phyloP scores from a whole-genome alignment of 2,797 vertebrate species.

The Siniperca obscura region DNA sequence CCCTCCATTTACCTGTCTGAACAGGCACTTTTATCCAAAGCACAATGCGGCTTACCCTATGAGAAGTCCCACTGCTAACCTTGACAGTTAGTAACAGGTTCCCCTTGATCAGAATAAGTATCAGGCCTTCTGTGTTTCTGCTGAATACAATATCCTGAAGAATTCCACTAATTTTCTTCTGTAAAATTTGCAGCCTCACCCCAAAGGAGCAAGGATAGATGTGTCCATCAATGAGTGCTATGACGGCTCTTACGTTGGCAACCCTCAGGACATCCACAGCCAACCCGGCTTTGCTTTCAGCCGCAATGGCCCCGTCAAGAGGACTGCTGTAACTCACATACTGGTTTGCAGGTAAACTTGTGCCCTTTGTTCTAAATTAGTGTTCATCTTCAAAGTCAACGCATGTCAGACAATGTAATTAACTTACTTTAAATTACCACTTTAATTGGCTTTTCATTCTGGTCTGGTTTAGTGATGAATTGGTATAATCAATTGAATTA shows the following conservation, averaged over 20 bases:
- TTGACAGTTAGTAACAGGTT: neutral
- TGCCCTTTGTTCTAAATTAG: neutral
- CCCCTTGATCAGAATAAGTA: neutral
- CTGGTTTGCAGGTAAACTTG: constrained; percentile 93
- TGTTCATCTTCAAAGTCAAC: neutral
- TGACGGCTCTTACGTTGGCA: constrained; percentile 98
- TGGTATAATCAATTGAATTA: constrained; percentile 3
- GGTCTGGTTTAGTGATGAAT: constrained; percentile 2
- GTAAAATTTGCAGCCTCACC: constrained; percentile 90
- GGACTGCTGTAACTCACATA: constrained; percentile 96
- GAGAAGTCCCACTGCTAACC: neutral
- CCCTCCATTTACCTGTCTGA: neutral
- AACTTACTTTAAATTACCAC: neutral
- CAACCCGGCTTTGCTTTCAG: constrained; percentile 99
- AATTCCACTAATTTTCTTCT: neutral
- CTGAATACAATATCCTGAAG: neutral
- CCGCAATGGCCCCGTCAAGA: constrained; percentile 97
- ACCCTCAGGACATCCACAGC: constrained; percentile 99
- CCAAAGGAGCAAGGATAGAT: constrained; percentile 99
- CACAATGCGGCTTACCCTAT: neutral
- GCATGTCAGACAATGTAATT: neutral
- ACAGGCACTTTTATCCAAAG: neutral
- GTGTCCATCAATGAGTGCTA: constrained; percentile 99
- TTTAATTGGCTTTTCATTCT: constrained; percentile 2
- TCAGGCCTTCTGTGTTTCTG: neutral